phyloP scores from a whole-genome alignment of 2,113 vertebrate genomes.

The Tylochromis polylepis region DNA sequence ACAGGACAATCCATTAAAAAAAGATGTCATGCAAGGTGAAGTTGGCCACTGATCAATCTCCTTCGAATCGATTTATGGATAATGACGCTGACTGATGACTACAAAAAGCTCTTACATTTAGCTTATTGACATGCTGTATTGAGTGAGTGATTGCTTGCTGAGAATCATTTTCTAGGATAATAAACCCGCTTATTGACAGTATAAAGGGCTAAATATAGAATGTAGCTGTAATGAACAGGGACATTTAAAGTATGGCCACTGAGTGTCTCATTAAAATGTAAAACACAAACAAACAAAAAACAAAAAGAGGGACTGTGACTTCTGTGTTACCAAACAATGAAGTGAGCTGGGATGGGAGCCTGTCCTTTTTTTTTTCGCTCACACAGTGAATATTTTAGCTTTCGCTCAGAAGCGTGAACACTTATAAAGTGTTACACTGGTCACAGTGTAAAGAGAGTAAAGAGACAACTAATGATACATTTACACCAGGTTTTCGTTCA shows the following conservation, averaged over 20 bases:
- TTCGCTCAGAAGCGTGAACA: neutral
- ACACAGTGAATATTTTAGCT: neutral
- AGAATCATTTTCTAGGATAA: neutral
- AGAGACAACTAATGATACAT: neutral
- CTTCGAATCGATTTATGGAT: conserved; percentile 19
- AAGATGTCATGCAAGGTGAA: conserved; percentile 40
- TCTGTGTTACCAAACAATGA: neutral
- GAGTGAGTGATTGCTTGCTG: neutral
- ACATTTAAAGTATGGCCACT: neutral
- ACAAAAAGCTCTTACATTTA: conserved; percentile 34
- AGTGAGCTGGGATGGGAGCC: neutral
- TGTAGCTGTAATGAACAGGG: neutral
- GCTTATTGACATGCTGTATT: conserved; percentile 13
- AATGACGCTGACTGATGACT: conserved; percentile 19
- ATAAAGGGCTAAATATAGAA: conserved; percentile 3
- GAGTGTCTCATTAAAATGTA: neutral
- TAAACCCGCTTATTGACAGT: conserved; percentile 14
- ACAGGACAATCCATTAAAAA: conserved; percentile 28
- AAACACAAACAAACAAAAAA: neutral
- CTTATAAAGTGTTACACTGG: neutral
- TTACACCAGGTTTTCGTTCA: neutral
- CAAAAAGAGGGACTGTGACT: neutral
- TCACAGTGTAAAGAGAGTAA: neutral
- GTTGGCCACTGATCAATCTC: conserved; percentile 24
- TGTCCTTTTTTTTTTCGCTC: neutral